These are phyloP conservation scores for Rhadina sibilatrix DNA, from an alignment of 2,113 vertebrate genomes.

Conservation along the genomic window DNA sequence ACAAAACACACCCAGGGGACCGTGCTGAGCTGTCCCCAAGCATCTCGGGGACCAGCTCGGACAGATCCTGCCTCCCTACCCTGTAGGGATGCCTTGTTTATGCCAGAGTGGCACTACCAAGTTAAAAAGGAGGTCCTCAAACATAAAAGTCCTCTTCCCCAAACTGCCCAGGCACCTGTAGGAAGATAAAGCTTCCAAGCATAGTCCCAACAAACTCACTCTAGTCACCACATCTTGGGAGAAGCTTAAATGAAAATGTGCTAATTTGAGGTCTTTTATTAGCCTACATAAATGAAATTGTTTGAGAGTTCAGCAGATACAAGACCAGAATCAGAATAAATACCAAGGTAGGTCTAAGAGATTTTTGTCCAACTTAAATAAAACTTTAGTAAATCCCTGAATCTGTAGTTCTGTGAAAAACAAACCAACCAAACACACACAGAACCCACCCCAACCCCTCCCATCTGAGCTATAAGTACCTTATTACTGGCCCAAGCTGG, in stretches of 20 bases:
- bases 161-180: not conserved
- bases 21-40: not conserved
- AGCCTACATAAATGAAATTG: not conserved
- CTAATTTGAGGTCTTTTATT: not conserved
- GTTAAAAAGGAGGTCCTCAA: not conserved
- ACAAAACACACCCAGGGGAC: fast-evolving
- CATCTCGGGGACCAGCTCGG: fast-evolving
- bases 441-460: too few relatives aligned
- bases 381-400: not conserved
- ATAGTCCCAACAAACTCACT: not conserved
- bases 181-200: not conserved
- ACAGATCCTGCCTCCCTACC: not conserved
- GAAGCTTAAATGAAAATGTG: not conserved
- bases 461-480: not conserved
- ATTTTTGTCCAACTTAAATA: not conserved
- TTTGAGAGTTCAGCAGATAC: not conserved
- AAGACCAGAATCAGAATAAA: not conserved
- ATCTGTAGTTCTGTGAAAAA: not conserved
- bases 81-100: not conserved
- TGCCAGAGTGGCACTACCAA: not conserved
- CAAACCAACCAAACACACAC: not conserved
- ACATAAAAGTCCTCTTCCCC: not conserved
- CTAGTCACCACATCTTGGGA: not conserved
- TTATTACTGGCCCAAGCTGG: not conserved
- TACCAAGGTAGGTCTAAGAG: not conserved